phyloP scores from a whole-genome alignment of 2,113 vertebrate genomes.

The Oceanodroma tethys region DNA sequence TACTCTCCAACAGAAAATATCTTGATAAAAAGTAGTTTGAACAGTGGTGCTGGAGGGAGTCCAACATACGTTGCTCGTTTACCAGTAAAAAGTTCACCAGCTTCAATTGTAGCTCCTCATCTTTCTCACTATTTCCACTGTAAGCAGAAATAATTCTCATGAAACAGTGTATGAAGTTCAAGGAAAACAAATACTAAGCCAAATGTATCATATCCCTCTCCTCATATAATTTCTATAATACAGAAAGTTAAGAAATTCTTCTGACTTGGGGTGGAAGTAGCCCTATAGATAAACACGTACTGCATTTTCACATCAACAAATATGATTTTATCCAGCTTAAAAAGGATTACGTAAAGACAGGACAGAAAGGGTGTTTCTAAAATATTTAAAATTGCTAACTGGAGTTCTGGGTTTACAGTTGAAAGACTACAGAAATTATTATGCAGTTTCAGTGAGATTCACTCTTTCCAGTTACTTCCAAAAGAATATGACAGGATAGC shows the following conservation, averaged over 20 bases:
- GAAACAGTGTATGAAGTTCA: not conserved
- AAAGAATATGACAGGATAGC: not conserved
- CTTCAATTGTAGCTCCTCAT: not conserved
- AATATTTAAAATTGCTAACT: not conserved
- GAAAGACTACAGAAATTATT: not conserved
- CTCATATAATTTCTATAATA: not conserved
- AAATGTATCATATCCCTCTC: not conserved
- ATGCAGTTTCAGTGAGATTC: not conserved
- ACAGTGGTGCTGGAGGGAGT: not conserved
- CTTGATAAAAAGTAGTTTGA: not conserved
- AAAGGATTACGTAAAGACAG: not conserved
- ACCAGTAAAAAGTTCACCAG: not conserved
- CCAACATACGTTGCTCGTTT: not conserved
- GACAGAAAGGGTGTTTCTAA: not conserved
- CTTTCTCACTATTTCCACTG: not conserved
- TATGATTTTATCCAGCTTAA: not conserved
- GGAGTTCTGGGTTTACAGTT: not conserved
- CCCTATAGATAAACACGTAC: not conserved
- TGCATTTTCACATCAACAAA: not conserved
- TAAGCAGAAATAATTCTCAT: not conserved
- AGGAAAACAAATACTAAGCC: not conserved
- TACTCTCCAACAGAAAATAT: not conserved
- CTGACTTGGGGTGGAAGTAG: not conserved
- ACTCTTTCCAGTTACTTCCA: not conserved
- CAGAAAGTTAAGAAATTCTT: not conserved